Conservation (phyloP, 2,797 vertebrate species). For the Myiothlypis coronata region DNA sequence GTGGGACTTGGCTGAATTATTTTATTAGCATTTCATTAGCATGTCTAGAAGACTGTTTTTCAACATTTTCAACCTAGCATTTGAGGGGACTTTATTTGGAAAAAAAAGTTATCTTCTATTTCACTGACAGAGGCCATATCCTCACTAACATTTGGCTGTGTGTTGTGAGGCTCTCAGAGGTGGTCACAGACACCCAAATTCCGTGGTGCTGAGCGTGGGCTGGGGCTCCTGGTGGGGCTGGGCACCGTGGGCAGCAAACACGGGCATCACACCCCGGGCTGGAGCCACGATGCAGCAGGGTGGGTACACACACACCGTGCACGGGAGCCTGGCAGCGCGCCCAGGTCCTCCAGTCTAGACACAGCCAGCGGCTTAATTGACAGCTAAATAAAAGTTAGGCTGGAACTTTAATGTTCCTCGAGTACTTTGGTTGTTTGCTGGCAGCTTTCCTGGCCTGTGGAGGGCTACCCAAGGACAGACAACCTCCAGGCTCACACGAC, state of each 20-base stretch:
- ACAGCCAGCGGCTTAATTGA: constrained; percentile 6
- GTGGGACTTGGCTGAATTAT: neutral
- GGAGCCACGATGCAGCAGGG: neutral
- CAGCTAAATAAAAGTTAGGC: constrained; percentile 11
- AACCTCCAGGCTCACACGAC: rapidly evolving
- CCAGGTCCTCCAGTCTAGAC: neutral
- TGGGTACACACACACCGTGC: rapidly evolving
- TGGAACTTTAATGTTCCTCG: neutral
- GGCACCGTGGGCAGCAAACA: rapidly evolving
- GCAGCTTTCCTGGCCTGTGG: neutral
- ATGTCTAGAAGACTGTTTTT: neutral
- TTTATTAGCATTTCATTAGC: neutral
- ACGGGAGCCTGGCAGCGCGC: neutral
- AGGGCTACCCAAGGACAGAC: neutral
- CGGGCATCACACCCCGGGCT: rapidly evolving
- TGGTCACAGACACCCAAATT: neutral
- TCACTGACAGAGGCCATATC: rapidly evolving
- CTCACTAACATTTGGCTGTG: neutral
- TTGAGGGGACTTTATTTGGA: neutral
- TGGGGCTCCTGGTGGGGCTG: rapidly evolving
- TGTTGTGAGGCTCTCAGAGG: rapidly evolving
- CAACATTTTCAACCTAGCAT: neutral
- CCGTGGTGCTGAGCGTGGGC: rapidly evolving
- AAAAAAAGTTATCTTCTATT: neutral
- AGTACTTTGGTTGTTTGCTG: neutral